Evolutionary conservation across 1,140 invertebrate genomes (phyloP), one percentile per base, ranked within the genome.

Genomic region (Armadillidium nasatum): DNA sequence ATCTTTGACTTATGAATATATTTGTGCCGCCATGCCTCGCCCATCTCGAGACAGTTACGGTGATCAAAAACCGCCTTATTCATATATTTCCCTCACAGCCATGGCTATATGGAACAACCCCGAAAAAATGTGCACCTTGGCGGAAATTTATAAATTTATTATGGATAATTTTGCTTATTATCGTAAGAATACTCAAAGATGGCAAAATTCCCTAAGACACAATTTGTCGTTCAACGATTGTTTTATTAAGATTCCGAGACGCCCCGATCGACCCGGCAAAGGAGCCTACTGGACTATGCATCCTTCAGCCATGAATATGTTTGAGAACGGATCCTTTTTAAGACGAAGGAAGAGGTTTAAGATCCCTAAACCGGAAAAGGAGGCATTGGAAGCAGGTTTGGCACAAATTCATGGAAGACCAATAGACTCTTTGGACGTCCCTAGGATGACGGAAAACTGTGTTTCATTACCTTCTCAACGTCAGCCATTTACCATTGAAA

Each of bases 91-190:
- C 0, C 86, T 98, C 68, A 98, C 95, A 15, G 96, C 95, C 19
- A 97, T 97, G 95, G 96, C 96, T 10, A 97, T 98, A 79, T 94
- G 95, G 90, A 93, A 91, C 78, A 95, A 93, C 0, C 90, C 91
- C 21, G 94, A 97, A 83, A 96, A 96, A 84, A 98, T 97, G 95
- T 86, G 97, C 66, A 95, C 96, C 6, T 86, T 98, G 19, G 93
- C 92, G 54, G 94, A 95, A 83, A 96, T 96, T 83, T 96, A 96
- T 86, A 91, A 92, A 82, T 96, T 93, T 83, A 94, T 94, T 82
- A 95, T 93, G 84, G 93, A 95, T 83, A 87, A 91, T 67, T 96
- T 96, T 85, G 93, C 94, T 0, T 96, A 95, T 82, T 96, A 94
- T 84, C 86, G 93, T 15, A 91, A 92, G 83, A 94, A 95, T 85